Base-by-base conservation (phyloP, 2,888 invertebrate genomes). In the Crocallis elinguaria region DNA sequence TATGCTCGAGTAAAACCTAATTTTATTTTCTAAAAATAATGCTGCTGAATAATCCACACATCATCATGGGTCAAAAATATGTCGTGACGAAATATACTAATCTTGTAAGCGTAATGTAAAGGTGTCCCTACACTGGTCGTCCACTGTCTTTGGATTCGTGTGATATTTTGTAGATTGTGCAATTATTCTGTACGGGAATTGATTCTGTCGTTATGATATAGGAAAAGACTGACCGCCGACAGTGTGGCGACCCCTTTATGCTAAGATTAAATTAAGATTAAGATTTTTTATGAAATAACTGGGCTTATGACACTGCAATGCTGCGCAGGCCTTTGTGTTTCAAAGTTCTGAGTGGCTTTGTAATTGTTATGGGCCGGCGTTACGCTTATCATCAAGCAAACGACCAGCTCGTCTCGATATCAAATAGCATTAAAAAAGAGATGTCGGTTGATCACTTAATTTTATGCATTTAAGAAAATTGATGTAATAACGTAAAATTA, bases 71-170 rank as follows among this genome's bases (percentile, higher is more conserved):
- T 2, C n/a, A 9, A 25, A 9, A 25, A 25, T 25, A 25, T 9
- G 25, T 25, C 9, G 9, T 25, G 25, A 25, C n/a, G 8, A 9
- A 19, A 19, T 19, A 5, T n/a, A n/a, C n/a, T n/a, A 25, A 25
- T 25, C 9, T n/a, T 23, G 23, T 23, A 23, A 25, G n/a, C n/a
- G n/a, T n/a, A 35, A 3, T 19, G 17, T 55, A 57, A 53, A 56
- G 52, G 48, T 13, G 37, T 51, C 42, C 45, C 58, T 50, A 16
- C 63, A 58, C 49, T 58, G 49, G 13, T 29, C 29, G 49, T 46
- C 37, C 51, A 39, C 38, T 32, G 57, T 58, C 58, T 52, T 49
- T 42, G 50, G 61, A 53, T 54, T 57, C 44, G 63, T 57, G 51
- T 61, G 57, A 59, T 49, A 49, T 53, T 54, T 51, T 53, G 57